Conservation (phyloP, 1,140 invertebrate genomes). For the Neoseiulus cucumeris region DNA sequence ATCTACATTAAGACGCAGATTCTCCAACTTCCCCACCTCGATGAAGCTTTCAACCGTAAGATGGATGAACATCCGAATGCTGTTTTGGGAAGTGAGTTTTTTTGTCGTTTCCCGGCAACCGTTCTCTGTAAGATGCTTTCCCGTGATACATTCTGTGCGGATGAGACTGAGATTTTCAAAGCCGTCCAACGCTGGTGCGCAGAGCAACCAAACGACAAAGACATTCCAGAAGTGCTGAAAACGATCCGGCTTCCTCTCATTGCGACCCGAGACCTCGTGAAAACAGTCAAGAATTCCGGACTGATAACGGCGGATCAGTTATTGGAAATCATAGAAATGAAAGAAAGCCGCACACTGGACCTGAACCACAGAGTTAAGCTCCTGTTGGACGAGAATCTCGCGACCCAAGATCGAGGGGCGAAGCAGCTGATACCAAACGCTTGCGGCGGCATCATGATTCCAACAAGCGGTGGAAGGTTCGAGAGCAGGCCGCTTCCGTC, state of each 20-base stretch:
- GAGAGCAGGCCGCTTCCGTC: no score
- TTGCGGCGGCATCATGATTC: no score
- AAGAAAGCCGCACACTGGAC: constrained; percentile 46
- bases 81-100: constrained; percentile 59
- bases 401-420: constrained; percentile 47
- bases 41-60: constrained; percentile 42
- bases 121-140: constrained; percentile 47
- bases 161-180: constrained; percentile 82
- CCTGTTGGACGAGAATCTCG: constrained; percentile 72
- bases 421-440: constrained; percentile 65
- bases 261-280: constrained; percentile 60
- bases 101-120: constrained; percentile 52
- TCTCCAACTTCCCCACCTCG: constrained; percentile 42
- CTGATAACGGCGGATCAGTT: constrained; percentile 70
- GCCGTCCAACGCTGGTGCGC: constrained; percentile 58
- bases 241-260: constrained; percentile 66
- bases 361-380: constrained; percentile 46
- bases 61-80: constrained; percentile 69
- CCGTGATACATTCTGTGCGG: constrained; percentile 82
- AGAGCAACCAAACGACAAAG: constrained; percentile 14
- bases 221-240: constrained; percentile 20
- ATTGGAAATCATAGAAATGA: constrained; percentile 71
- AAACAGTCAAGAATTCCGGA: constrained; percentile 58
- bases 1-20: constrained; percentile 72
- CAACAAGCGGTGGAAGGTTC: no score